Base-by-base conservation (phyloP, 2,797 vertebrate genomes). In the Chelonia mydas region DNA sequence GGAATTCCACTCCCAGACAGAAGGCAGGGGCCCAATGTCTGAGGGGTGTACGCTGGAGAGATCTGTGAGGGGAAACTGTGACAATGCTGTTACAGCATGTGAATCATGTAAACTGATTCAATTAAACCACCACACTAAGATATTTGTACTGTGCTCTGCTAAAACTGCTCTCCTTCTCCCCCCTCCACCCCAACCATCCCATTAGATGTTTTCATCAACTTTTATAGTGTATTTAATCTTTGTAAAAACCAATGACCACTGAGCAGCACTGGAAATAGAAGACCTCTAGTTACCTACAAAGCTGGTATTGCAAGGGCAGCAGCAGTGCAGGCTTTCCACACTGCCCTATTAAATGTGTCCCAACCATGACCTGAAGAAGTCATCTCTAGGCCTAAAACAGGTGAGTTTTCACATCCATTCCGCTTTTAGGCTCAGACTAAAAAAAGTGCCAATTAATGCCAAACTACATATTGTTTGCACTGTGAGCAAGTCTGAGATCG, bases 401-500 rank as follows among this genome's bases (percentile, higher is more conserved):
- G 47, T 1, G 0, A 79, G 12, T 12, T 65, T 65, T 89, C 37
- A n/a, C 0, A 0, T 68, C 49, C 80, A 41, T 80, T 90, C 55
- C 83, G 55, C n/a, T 91, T 95, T 79, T 57, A 81, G 37, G 57
- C 59, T 9, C 5, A 89, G 33, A 92, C 25, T 6, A 5, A 89
- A 83, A 84, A 87, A 33, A 76, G 33, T 68, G 51, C 37, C 41
- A 81, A 74, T 84, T 88, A 92, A 84, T 33, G 92, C 28, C 41
- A 84, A 59, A 6, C 45, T 87, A 80, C 23, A 81, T 2, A 25
- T 2, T 4, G 2, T 85, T 84, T 89, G 57, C 21, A n/a, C 57
- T 86, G n/a, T 80, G n/a, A 95, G 57, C 81, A 92, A 83, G 33
- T n/a, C 33, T 10, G 33, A 65, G 86, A 91, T 10, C 15, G 94